Evolutionary conservation across 2,113 vertebrate species (phyloP), one percentile per base, ranked within the genome.

Genomic region (Cryptomyrus ogoouensis): DNA sequence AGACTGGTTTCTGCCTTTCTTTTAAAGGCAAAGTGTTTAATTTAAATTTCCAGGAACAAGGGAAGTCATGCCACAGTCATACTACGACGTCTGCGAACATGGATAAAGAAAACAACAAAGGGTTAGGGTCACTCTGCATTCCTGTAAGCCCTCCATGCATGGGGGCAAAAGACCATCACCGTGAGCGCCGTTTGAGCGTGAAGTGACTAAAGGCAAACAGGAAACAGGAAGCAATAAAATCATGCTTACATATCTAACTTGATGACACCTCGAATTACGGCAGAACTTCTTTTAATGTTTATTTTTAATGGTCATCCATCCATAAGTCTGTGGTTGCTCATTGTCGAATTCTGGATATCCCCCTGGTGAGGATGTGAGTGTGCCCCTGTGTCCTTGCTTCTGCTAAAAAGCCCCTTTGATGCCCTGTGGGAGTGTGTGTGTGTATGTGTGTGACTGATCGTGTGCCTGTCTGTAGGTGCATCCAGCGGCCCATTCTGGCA

Each of bases 81-180:
- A 24, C 47, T 87, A n/a, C 35, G 2, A 87, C 6, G 50, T 15
- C 85, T 87, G 31, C 31, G 85, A 56, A 15, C 27, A 31, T 35
- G 49, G 50, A 53, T 21, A 39, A 35, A 52, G 88, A 70, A 70
- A 4, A 46, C 62, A 47, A n/a, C 5, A 66, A 88, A 39, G 50
- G 85, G 87, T 93, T 92, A 91, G 62, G 90, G 93, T 91, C 90
- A n/a, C 49, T 89, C 91, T 47, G 88, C 91, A 93, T 93, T 93
- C 92, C 90, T 87, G 44, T 39, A 24, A 49, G n/a, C 88, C 70
- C 85, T 87, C 85, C 70, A 24, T 66, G 50, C 90, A 35, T 90
- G 27, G 91, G 91, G 91, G 89, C 91, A 84, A 15, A 62, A 88
- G 58, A 39, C 49, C 17, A 70, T 49, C 83, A 47, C 44, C 9